These are phyloP conservation scores for Bradynema listronoti DNA, from an alignment of 1,140 invertebrate genomes.

Conservation along the genomic window DNA sequence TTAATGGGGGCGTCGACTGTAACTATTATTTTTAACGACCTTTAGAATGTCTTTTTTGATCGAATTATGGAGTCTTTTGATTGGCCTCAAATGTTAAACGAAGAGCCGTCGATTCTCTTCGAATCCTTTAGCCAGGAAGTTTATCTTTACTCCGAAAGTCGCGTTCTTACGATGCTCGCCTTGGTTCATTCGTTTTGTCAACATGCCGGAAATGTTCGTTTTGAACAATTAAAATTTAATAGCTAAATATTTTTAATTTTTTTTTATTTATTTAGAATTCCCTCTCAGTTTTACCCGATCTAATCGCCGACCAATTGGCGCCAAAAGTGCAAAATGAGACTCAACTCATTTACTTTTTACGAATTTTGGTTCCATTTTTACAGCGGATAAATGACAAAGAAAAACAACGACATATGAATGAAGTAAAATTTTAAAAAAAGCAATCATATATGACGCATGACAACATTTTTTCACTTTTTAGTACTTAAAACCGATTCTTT, in stretches of 20 bases:
- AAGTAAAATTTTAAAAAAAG: conserved; percentile 18
- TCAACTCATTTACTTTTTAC: conserved; percentile 38
- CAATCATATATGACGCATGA: background rate
- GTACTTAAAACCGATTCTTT: conserved; percentile 26
- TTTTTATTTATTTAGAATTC: conserved; percentile 24
- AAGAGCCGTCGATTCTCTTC: conserved; percentile 25
- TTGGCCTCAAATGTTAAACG: conserved; percentile 31
- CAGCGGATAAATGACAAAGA: conserved; percentile 37
- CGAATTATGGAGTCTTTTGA: conserved; percentile 34
- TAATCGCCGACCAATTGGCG: conserved; percentile 19
- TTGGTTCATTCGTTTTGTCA: conserved; percentile 37
- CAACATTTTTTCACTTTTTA: conserved; percentile 8
- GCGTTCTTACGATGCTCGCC: conserved; percentile 39
- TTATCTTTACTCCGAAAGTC: conserved; percentile 34
- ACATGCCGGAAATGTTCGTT: conserved; percentile 29
- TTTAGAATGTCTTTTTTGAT: conserved; percentile 26
- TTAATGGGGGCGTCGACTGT: too few relatives aligned
- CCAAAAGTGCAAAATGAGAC: conserved; percentile 40
- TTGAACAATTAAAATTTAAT: background rate
- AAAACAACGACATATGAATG: conserved; percentile 27
- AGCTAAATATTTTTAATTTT: background rate
- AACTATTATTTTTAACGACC: too few relatives aligned
- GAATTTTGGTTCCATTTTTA: conserved; percentile 37
- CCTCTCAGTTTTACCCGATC: conserved; percentile 19
- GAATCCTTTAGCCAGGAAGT: conserved; percentile 39